phyloP scores from a whole-genome alignment of 2,797 vertebrate species.

The Neopelma chrysocephalum region DNA sequence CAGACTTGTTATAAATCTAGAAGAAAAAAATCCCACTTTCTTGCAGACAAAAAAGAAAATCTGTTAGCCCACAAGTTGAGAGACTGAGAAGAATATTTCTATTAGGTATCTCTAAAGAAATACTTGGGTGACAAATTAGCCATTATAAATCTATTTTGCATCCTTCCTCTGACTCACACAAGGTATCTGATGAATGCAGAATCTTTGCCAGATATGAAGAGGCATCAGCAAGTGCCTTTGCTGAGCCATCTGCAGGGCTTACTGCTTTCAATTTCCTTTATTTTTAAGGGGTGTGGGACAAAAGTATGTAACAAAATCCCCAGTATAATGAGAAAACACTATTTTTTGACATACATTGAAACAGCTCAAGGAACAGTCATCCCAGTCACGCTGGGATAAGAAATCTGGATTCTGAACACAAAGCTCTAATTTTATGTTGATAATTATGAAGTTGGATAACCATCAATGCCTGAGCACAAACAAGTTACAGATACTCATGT shows the following conservation, averaged over 20 bases:
- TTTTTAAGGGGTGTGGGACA: not conserved
- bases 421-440: constrained; percentile 41
- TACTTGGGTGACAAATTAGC: not conserved
- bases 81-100: not conserved
- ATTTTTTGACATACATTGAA: not conserved
- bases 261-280: constrained; percentile 38
- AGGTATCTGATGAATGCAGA: not conserved
- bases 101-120: not conserved
- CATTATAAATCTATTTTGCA: not conserved
- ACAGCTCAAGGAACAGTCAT: constrained; percentile 21
- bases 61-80: not conserved
- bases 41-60: not conserved
- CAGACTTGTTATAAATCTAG: not conserved
- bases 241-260: not conserved
- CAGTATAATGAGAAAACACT: not conserved
- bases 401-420: constrained; percentile 48
- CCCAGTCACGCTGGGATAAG: not conserved
- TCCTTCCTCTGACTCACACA: not conserved
- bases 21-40: not conserved
- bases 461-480: constrained; percentile 44
- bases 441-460: constrained; percentile 64
- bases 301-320: not conserved
- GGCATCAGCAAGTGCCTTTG: not conserved
- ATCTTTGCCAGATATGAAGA: constrained; percentile 14
- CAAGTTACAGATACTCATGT: constrained; percentile 48